Conservation (phyloP, 2,888 invertebrate species). For the Diarsia mendica region DNA sequence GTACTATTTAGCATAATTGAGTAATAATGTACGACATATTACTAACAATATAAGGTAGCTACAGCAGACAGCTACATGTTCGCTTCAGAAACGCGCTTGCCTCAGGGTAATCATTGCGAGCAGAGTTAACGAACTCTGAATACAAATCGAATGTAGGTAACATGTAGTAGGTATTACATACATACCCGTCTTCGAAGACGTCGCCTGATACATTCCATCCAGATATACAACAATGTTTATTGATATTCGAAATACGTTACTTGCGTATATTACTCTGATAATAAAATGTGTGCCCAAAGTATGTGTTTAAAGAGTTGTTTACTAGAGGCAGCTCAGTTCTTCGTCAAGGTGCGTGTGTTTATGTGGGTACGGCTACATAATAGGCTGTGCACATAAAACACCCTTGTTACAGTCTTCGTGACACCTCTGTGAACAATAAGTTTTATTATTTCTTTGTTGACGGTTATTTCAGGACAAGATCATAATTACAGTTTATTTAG, state of each 20-base stretch:
- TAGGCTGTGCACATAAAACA: slow-evolving; percentile 28
- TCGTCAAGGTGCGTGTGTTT: slow-evolving; percentile 47
- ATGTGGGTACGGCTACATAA: slow-evolving; percentile 23
- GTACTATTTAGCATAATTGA: slow-evolving; percentile 61
- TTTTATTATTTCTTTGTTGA: slow-evolving; percentile 46
- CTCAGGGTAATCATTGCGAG: slow-evolving; percentile 80
- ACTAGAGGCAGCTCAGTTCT: slow-evolving; percentile 46
- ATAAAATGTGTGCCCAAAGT: slow-evolving; percentile 55
- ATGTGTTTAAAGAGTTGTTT: slow-evolving; percentile 42
- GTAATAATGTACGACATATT: slow-evolving; percentile 63
- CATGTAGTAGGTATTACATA: slow-evolving; percentile 55
- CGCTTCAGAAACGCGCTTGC: slow-evolving; percentile 70
- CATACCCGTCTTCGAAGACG: slow-evolving; percentile 46
- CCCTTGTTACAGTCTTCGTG: slow-evolving; percentile 46
- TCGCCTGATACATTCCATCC: slow-evolving; percentile 48
- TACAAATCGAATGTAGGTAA: slow-evolving; percentile 82
- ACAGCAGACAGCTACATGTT: slow-evolving; percentile 53
- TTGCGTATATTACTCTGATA: slow-evolving; percentile 50
- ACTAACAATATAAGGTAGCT: slow-evolving; percentile 40
- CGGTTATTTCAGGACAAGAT: slow-evolving; percentile 31
- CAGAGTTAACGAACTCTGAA: slow-evolving; percentile 84
- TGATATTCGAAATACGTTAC: slow-evolving; percentile 49
- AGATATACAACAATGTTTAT: slow-evolving; percentile 61
- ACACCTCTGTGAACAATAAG: slow-evolving; percentile 32
- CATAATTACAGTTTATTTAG: slow-evolving; percentile 42